Percentiles rank a stretch among this genome's conserved stretches.
Conservation (phyloP, 1,140 invertebrate genomes). For the Ceratosolen solmsi region DNA sequence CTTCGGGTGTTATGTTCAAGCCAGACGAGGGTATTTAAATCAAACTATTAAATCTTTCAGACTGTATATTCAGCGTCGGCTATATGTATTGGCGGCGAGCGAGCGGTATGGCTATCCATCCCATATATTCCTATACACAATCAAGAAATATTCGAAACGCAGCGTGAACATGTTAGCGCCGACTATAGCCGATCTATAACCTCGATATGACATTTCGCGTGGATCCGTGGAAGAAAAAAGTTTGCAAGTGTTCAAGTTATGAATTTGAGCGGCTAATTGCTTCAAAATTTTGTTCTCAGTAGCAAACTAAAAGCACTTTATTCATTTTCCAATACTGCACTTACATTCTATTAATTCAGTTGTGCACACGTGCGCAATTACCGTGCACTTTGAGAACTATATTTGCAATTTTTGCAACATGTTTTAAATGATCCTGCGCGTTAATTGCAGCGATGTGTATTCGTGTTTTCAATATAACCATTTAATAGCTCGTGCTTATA, state of each 20-base stretch:
- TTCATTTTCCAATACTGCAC: background rate
- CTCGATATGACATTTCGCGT: constrained; percentile 14
- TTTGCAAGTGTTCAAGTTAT: background rate
- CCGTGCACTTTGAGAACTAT: background rate
- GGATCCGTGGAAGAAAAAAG: constrained; percentile 22
- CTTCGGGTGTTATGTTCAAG: constrained; percentile 36
- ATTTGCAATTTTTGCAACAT: background rate
- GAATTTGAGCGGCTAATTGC: constrained; percentile 23
- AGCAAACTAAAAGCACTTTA: constrained; percentile 5
- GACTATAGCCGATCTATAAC: constrained; percentile 40
- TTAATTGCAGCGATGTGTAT: background rate
- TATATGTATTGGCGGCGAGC: background rate
- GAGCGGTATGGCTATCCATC: background rate
- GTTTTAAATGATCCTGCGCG: background rate
- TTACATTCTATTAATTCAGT: background rate
- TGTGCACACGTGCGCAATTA: background rate
- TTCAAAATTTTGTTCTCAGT: constrained; percentile 3
- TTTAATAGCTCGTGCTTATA: too few species aligned
- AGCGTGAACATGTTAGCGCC: background rate
- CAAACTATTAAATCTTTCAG: constrained; percentile 47
- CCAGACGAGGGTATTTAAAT: constrained; percentile 45
- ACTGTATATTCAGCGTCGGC: constrained; percentile 14
- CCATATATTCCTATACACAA: constrained; percentile 33
- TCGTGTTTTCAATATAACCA: too few species aligned
- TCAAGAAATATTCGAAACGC: constrained; percentile 47